These are phyloP conservation scores for Sipha flava DNA, from an alignment of 1,140 invertebrate species.

Conservation along the genomic window DNA sequence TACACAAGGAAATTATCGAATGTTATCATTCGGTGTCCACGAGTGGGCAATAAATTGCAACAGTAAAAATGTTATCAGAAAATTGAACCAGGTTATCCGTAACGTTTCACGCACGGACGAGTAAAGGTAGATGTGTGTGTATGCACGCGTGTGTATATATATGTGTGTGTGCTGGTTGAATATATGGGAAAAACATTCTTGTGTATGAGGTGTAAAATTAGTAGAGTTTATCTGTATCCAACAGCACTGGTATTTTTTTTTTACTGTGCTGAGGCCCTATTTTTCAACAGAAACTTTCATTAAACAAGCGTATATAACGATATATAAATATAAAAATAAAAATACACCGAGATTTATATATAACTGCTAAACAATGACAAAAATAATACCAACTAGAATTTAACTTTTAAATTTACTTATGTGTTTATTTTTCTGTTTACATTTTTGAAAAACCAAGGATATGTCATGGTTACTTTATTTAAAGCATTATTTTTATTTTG, in stretches of 20 bases:
- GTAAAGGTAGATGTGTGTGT: not conserved
- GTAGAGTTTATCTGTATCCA: constrained; percentile 20
- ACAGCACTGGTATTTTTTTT: not conserved
- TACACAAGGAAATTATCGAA: not conserved
- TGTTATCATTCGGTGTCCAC: constrained; percentile 5
- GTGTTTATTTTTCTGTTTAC: no score
- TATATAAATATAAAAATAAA: not conserved
- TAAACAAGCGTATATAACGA: not conserved
- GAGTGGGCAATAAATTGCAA: constrained; percentile 8
- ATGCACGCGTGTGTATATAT: no score
- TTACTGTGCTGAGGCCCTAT: not conserved
- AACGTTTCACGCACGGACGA: not conserved
- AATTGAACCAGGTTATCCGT: not conserved
- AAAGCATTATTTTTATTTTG: no score
- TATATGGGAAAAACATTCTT: constrained; percentile 8
- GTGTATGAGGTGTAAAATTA: constrained; percentile 28
- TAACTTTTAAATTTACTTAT: no score
- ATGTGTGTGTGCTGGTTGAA: not conserved
- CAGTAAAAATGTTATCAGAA: constrained; percentile 21
- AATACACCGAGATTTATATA: not conserved
- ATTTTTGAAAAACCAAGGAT: no score
- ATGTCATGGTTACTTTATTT: no score
- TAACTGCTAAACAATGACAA: no score
- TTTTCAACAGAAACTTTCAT: not conserved
- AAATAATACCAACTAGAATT: no score